Percentiles rank a stretch among this genome's conserved stretches.
phyloP scores from a whole-genome alignment of 1,140 invertebrate genomes.

The Papilio machaon region DNA sequence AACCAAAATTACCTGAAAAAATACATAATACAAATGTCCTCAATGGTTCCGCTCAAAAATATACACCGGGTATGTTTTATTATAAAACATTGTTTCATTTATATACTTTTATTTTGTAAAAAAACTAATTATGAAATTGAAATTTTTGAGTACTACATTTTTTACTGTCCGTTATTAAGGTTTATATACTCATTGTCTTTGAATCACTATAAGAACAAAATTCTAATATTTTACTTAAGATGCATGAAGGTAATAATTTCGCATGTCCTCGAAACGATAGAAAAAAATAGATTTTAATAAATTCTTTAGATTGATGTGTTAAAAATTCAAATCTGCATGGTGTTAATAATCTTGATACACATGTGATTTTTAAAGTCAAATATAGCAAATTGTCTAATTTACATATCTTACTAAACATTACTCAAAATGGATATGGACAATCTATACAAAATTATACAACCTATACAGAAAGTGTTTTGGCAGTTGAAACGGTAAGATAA shows the following conservation, averaged over 20 bases:
- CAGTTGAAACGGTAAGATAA: too few relatives aligned
- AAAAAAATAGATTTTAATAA: background rate
- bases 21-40: constrained; percentile 64
- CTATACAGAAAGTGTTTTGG: too few relatives aligned
- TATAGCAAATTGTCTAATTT: background rate
- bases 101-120: background rate
- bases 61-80: constrained; percentile 70
- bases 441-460: too few relatives aligned
- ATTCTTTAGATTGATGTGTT: background rate
- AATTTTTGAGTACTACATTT: background rate
- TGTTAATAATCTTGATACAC: background rate
- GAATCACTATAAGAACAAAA: background rate
- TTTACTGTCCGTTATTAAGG: background rate
- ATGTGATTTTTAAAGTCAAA: background rate
- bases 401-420: too few relatives aligned
- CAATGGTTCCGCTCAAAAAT: constrained; percentile 74
- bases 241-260: background rate
- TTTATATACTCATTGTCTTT: background rate
- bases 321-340: background rate
- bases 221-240: background rate
- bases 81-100: background rate
- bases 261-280: background rate
- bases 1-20: constrained; percentile 71
- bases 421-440: too few relatives aligned
- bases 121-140: background rate